Evolutionary conservation across 1,140 invertebrate genomes (phyloP).

Genomic region (Anastatus disparis): DNA sequence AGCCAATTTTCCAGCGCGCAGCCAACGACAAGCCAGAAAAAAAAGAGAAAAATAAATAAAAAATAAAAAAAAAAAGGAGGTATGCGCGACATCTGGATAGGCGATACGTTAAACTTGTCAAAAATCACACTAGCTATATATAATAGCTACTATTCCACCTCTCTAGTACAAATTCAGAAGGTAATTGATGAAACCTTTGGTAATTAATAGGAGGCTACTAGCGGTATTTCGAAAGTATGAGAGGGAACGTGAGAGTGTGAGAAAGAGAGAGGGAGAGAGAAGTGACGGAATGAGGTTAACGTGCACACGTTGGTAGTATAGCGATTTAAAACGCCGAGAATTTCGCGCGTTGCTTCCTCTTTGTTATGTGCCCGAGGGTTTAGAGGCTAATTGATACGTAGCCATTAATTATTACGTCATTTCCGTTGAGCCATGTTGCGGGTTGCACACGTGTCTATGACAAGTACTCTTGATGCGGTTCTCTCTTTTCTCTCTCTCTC

Average conservation of each 20-base stretch:
- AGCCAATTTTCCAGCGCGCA: no score
- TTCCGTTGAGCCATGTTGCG: slow-evolving; percentile 59
- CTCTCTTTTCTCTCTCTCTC: neutral
- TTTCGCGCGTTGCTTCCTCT: slow-evolving; percentile 4
- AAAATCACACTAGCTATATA: slow-evolving; percentile 52
- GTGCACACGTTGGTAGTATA: slow-evolving; percentile 44
- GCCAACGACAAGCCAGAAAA: no score
- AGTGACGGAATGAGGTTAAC: slow-evolving; percentile 41
- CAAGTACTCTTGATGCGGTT: slow-evolving; percentile 33
- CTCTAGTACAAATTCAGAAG: neutral
- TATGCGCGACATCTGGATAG: slow-evolving; percentile 57
- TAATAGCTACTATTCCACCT: neutral
- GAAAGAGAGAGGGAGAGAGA: no score
- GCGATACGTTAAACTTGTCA: slow-evolving; percentile 66
- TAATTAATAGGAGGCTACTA: slow-evolving; percentile 61
- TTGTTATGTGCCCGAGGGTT: no score
- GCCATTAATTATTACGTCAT: slow-evolving; percentile 67
- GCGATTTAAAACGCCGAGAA: slow-evolving; percentile 59
- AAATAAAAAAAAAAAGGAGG: slow-evolving; percentile 35
- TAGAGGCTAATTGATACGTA: slow-evolving; percentile 65
- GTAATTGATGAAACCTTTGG: slow-evolving; percentile 64
- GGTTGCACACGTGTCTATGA: slow-evolving; percentile 56
- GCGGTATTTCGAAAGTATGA: no score
- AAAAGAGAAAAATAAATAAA: no score
- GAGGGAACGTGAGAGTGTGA: slow-evolving; percentile 33